Conservation (phyloP, 2,113 vertebrate species). For the Thamnophis sirtalis region DNA sequence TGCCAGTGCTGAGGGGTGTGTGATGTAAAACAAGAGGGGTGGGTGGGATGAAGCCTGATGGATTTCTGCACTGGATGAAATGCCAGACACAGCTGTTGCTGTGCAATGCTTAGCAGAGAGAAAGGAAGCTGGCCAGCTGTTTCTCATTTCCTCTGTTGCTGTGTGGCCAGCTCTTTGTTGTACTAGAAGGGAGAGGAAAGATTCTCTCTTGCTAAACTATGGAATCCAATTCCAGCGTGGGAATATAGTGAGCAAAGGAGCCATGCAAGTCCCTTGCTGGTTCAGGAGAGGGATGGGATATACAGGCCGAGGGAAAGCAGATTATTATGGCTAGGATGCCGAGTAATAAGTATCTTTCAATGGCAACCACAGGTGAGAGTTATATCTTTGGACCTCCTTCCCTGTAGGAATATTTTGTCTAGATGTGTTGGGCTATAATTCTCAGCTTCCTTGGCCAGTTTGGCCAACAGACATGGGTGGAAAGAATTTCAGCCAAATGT, state of each 20-base stretch:
- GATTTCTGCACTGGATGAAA: slow-evolving; percentile 59
- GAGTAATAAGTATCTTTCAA: not conserved
- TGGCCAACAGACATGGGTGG: not conserved
- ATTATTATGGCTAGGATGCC: slow-evolving; percentile 25
- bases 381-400: not conserved
- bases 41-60: slow-evolving; percentile 39
- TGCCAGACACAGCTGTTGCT: slow-evolving; percentile 59
- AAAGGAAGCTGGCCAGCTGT: slow-evolving; percentile 57
- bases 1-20: slow-evolving; percentile 40
- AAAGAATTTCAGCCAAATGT: not conserved
- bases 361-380: not conserved
- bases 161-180: slow-evolving; percentile 65
- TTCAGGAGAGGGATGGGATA: slow-evolving; percentile 26
- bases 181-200: slow-evolving; percentile 32
- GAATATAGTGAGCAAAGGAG: slow-evolving; percentile 32
- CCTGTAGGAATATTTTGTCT: not conserved
- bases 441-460: not conserved
- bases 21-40: slow-evolving; percentile 2
- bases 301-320: not conserved
- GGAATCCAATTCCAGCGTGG: slow-evolving; percentile 55
- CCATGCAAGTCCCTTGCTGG: slow-evolving; percentile 38
- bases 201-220: slow-evolving; percentile 35
- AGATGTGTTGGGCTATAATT: not conserved
- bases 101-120: slow-evolving; percentile 52
- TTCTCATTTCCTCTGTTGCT: slow-evolving; percentile 66